Conservation (phyloP, 1,140 invertebrate genomes). For the Drosophila pruinosa region DNA sequence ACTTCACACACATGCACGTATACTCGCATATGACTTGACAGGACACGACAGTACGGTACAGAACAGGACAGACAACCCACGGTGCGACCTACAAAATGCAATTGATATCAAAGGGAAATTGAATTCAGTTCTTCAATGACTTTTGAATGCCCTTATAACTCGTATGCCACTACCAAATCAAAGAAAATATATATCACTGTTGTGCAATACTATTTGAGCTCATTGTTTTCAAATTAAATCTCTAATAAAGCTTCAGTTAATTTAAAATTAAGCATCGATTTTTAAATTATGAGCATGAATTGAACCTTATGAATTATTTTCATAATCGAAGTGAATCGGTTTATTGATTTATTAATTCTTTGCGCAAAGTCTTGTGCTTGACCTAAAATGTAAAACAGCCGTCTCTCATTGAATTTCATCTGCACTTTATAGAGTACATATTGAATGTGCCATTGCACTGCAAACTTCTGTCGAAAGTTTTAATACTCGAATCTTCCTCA, state of each 20-base stretch:
- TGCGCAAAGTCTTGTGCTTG: too few species aligned
- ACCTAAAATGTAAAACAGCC: too few species aligned
- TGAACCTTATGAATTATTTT: too few species aligned
- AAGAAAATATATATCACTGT: not conserved
- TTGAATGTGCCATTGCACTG: not conserved
- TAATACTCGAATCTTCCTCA: constrained; percentile 5
- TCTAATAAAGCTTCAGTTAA: too few species aligned
- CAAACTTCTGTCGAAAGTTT: constrained; percentile 33
- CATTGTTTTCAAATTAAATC: not conserved
- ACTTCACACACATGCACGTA: constrained; percentile 39
- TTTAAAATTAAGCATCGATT: too few species aligned
- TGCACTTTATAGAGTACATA: not conserved
- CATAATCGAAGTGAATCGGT: too few species aligned
- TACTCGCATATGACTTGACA: constrained; percentile 8
- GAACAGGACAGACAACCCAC: constrained; percentile 1
- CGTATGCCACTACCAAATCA: not conserved
- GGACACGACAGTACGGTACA: constrained; percentile 21
- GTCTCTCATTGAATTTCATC: too few species aligned
- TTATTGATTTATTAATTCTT: too few species aligned
- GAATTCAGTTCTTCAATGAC: not conserved
- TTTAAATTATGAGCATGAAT: too few species aligned
- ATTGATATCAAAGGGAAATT: constrained; percentile 52
- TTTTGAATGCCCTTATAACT: constrained; percentile 8
- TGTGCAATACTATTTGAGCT: not conserved
- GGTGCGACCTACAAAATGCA: constrained; percentile 54